phyloP scores from a whole-genome alignment of 2,888 invertebrate species.

The Drosophila cracens region DNA sequence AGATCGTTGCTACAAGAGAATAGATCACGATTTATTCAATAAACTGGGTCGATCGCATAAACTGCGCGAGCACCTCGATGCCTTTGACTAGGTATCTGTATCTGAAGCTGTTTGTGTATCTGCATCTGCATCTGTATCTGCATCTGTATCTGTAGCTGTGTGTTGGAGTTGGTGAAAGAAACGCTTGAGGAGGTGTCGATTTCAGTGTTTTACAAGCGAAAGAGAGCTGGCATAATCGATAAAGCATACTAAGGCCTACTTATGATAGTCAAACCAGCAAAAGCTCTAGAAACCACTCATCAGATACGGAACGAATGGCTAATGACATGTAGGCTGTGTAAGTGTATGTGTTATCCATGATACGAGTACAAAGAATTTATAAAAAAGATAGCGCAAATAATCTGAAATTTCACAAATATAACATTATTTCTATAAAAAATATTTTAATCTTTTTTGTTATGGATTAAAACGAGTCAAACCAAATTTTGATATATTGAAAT shows the following conservation, averaged over 20 bases:
- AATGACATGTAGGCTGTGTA: constrained; percentile 2
- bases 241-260: constrained; percentile 30
- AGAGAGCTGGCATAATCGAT: constrained; percentile 42
- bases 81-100: constrained; percentile 2
- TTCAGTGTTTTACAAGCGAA: constrained; percentile 20
- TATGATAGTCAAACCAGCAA: constrained; percentile 36
- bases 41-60: constrained; percentile 52
- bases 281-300: constrained; percentile 28
- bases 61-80: constrained; percentile 14
- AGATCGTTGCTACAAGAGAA: constrained; percentile 26
- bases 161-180: constrained; percentile 36
- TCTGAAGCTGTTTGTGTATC: not conserved
- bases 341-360: constrained; percentile 16
- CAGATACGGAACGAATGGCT: constrained; percentile 22
- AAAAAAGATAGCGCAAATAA: not conserved
- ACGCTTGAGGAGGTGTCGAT: constrained; percentile 46
- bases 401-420: not conserved
- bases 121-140: constrained; percentile 10
- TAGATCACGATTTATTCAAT: constrained; percentile 56
- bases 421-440: not conserved
- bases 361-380: constrained; percentile 5
- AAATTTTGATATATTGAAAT: not conserved
- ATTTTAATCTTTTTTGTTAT: not conserved
- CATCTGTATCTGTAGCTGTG: not conserved
- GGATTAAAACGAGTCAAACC: not conserved